phyloP scores from a whole-genome alignment of 2,888 invertebrate genomes.

The Calephelis perditalis region DNA sequence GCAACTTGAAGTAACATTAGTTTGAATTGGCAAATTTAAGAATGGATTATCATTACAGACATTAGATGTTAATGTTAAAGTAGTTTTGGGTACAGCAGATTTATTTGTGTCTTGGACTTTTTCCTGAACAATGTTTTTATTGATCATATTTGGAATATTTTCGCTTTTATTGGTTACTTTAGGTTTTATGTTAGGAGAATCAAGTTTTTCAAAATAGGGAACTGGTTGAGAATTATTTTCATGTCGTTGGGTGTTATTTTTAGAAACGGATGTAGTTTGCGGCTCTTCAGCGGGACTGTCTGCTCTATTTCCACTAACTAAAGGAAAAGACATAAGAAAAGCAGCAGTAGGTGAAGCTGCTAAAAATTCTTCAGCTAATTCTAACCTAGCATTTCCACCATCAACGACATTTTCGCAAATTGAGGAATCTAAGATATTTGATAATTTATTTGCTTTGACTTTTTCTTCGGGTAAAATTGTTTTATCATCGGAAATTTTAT shows the following conservation, averaged over 20 bases:
- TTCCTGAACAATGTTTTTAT: conserved; percentile 43
- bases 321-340: conserved; percentile 85
- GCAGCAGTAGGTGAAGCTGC: conserved; percentile 86
- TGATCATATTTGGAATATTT: conserved; percentile 33
- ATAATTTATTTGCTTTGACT: conserved; percentile 57
- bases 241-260: conserved; percentile 33
- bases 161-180: conserved; percentile 38
- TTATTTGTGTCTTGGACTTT: conserved; percentile 48
- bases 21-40: conserved; percentile 57
- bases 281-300: conserved; percentile 68
- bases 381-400: conserved; percentile 77
- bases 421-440: conserved; percentile 56
- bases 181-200: conserved; percentile 34
- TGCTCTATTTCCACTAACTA: conserved; percentile 80
- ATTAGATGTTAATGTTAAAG: conserved; percentile 32
- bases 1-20: conserved; percentile 53
- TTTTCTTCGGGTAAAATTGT: conserved; percentile 37
- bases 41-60: conserved; percentile 60
- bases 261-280: conserved; percentile 39
- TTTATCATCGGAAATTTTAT: conserved; percentile 37
- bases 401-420: conserved; percentile 64
- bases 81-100: conserved; percentile 35
- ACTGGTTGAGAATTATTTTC: conserved; percentile 40
- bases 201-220: conserved; percentile 47
- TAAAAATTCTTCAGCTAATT: conserved; percentile 73